Evolutionary conservation across 2,113 vertebrate species (phyloP), one percentile per base, ranked within the genome.

Genomic region (Anguilla japonica): DNA sequence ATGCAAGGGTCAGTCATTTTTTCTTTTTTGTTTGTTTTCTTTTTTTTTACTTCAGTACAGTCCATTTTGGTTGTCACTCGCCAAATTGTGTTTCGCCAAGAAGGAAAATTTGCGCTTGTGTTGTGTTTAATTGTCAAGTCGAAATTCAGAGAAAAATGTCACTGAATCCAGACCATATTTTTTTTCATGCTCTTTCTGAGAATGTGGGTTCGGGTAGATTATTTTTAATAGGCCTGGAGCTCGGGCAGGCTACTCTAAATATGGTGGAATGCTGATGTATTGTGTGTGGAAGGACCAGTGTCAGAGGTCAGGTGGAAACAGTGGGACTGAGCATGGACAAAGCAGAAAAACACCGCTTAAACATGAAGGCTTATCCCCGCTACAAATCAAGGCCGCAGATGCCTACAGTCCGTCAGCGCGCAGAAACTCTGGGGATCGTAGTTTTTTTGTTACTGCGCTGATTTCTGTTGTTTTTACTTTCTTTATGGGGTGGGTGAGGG

Each of bases 381-480:
- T 67, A 67, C 60, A 22, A 67, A 67, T 67, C 18, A 67, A 8
- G 20, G 60, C 2, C 60, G 60, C 20, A 34, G 71, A 75, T 75
- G n/a, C 71, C 2, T 50, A 14, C 22, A 15, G 41, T 29, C 43
- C 53, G 56, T 63, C 82, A 83, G 53, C 20, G 14, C 13, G 11
- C 2, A 40, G 56, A 63, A 91, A 90, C 92, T 94, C 94, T 93
- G 95, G 93, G 86, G 87, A 87, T 79, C 83, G 91, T 92, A 89
- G 71, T 92, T 91, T 96, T 34, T 95, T 94, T 93, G 91, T 95
- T 96, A 95, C 95, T 26, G 60, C 20, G 22, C 60, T 26, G 20
- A 67, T 26, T 26, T 8, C 8, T 26, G 18, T 26, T 26, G 50
- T 26, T 26, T 95, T 92, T 91, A 95, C 96, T 95, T 95, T 92